A percentile compares a stretch with the other conserved stretches of the same genome.
Evolutionary conservation across 2,888 invertebrate genomes (phyloP).

Genomic region (Idaea straminata): DNA sequence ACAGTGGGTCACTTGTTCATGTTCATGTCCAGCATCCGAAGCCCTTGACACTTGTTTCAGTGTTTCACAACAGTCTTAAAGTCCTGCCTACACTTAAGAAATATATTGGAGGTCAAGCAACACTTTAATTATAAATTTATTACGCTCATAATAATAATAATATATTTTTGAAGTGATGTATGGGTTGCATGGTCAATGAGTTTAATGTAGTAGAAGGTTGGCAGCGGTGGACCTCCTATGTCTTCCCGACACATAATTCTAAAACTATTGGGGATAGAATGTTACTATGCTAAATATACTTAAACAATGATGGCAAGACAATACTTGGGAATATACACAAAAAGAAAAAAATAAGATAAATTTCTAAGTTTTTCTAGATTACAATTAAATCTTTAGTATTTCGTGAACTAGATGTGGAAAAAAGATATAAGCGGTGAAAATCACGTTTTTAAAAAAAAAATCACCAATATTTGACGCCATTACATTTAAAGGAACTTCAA

Average conservation of each 20-base stretch:
- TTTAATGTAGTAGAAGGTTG: neutral
- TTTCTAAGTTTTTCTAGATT: no score
- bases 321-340: no score
- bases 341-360: no score
- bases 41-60: neutral
- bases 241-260: neutral
- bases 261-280: neutral
- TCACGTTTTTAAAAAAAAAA: no score
- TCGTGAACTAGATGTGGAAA: no score
- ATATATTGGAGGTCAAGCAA: neutral
- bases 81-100: neutral
- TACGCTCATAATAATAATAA: constrained; percentile 3
- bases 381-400: no score
- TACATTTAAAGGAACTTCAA: no score
- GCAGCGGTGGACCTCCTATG: neutral
- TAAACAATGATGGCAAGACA: no score
- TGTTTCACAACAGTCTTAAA: neutral
- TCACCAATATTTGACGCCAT: no score
- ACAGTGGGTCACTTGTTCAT: neutral
- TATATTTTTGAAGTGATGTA: constrained; percentile 2
- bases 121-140: constrained; percentile 4
- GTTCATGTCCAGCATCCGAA: neutral
- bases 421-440: no score
- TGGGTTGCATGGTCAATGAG: neutral
- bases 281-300: no score